These are phyloP conservation scores for Drosophila ohnishii DNA, from an alignment of 1,140 invertebrate genomes.

Conservation along the genomic window DNA sequence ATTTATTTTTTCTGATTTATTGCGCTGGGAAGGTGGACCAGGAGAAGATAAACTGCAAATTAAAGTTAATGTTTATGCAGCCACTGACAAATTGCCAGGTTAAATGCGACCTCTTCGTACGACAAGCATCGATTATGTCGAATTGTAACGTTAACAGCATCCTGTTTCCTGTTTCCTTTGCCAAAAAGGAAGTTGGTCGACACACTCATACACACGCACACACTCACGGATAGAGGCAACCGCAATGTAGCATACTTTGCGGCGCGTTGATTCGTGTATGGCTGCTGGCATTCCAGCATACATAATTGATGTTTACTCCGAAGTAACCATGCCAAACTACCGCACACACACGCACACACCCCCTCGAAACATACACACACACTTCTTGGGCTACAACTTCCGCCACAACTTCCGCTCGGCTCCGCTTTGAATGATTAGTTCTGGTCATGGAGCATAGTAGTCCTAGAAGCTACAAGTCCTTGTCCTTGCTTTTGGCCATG, in stretches of 20 bases:
- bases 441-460: conserved; percentile 48
- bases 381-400: conserved; percentile 59
- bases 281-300: conserved; percentile 71
- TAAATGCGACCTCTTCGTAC: conserved; percentile 74
- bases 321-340: conserved; percentile 50
- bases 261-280: conserved; percentile 69
- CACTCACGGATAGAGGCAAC: conserved; percentile 6
- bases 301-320: conserved; percentile 74
- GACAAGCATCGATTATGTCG: conserved; percentile 81
- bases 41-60: conserved; percentile 72
- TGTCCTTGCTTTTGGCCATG: conserved; percentile 37
- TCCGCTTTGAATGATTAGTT: conserved; percentile 75
- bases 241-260: conserved; percentile 69
- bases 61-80: conserved; percentile 76
- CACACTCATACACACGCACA: conserved; percentile 13
- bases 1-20: conserved; percentile 60
- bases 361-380: background rate
- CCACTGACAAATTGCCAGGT: conserved; percentile 74
- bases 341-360: conserved; percentile 19
- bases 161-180: conserved; percentile 66
- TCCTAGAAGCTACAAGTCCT: conserved; percentile 27
- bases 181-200: conserved; percentile 61
- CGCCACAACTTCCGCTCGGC: conserved; percentile 55
- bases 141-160: conserved; percentile 80
- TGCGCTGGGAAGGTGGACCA: background rate